Base-by-base conservation (phyloP, 2,888 invertebrate species). In the Acronicta aceris region DNA sequence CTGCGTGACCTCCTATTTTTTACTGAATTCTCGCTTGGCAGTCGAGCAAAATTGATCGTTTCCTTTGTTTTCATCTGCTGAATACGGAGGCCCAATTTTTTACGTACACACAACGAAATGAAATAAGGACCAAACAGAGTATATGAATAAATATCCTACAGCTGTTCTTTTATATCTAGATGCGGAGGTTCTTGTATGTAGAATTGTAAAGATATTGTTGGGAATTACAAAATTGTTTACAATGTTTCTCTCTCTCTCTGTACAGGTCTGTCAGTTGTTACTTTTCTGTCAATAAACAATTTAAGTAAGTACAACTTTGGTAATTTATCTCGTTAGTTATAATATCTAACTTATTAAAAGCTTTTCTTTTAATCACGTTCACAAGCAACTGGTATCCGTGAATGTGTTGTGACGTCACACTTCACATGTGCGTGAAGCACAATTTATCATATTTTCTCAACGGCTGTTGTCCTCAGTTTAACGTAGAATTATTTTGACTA, bases 1-100 rank as follows among this genome's bases (percentile, higher is more conserved):
- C 15, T 27, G 30, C 30, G 38, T 25, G 25, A 53, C 42, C 57
- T 43, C 16, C 33, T 45, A 49, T 45, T 64, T 72, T 61, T 59
- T 59, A 42, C 33, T 30, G 16, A 47, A 48, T 43, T 25, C 47
- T 53, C 21, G 47, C 46, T 62, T 46, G 8, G 10, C 16, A 1
- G 40, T 42, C 27, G 0, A 45, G 57, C 4, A 38, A 46, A 49
- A 56, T 52, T 49, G 53, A 15, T 15, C 21, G 16, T 40, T 45
- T 38, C 38, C 25, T 42, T 56, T 47, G 49, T 56, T 54, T 56
- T 48, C 9, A 48, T 64, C 36, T 46, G 6, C 41, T 50, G 16
- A 12, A 30, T 46, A 9, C 53, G n/a, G 33, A 49, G n/a, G 15
- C 9, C 30, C 17, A 25, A 27, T 46, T 49, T 46, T 45, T 27